Evolutionary conservation across 2,797 vertebrate species (phyloP), one percentile per base, ranked within the genome.

Genomic region (Aldrovandia affinis): DNA sequence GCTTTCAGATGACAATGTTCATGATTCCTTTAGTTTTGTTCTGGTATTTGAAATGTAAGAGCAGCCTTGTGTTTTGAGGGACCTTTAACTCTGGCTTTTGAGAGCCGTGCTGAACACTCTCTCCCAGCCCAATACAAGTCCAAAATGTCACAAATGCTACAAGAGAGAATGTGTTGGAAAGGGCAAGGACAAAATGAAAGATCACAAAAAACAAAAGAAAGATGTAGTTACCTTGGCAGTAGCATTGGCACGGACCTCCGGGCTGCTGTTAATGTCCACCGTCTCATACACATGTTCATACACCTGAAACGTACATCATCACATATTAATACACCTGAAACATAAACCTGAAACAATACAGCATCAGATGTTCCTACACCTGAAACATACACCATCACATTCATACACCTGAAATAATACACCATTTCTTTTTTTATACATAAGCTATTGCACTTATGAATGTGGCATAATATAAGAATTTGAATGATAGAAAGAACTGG

Each of bases 241-340:
- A 78, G 98, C 98, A 84, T 98, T 99, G 87, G 98, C 98, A 93
- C 98, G 93, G 86, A 99, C 97, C 92, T 99, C 98, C 5, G 98
- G 98, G 88, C 96, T 99, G 93, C 98, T 99, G 92, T 98, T 99
- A 92, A 99, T 99, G 89, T 99, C 98, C 93, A 99, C 98, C 0
- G 98, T 99, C 93, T 99, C 98, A 84, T 99, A 99, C 1, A 99
- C 98, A 0, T 99, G 98, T 86, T 99, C 98, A 89, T 99, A 99
- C 12, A 99, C 98, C 98, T 99, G 92, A 63, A 79, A 78, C 47
- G n/a, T n/a, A n/a, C n/a, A n/a, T n/a, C n/a, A n/a, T n/a, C n/a
- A n/a, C n/a, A n/a, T n/a, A n/a, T n/a, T n/a, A n/a, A n/a, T n/a
- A n/a, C n/a, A n/a, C n/a, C n/a, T n/a, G 59, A 61, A n/a, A 61